phyloP scores from a whole-genome alignment of 2,113 vertebrate species.

The Leucopsar rothschildi region DNA sequence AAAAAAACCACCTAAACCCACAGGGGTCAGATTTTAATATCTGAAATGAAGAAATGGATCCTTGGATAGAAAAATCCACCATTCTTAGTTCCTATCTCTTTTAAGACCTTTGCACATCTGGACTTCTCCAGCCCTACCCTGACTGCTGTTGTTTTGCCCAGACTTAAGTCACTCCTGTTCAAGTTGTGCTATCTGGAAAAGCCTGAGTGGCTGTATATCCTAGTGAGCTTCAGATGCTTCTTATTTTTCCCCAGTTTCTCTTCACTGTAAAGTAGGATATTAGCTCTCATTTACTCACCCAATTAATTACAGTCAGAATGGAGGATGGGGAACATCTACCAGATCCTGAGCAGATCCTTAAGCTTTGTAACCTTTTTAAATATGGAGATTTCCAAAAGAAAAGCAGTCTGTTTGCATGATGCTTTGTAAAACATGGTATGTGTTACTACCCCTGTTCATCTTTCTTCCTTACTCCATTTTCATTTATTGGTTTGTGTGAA shows the following conservation, averaged over 20 bases:
- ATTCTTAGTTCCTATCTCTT: not conserved
- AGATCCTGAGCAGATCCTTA: not conserved
- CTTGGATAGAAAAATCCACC: not conserved
- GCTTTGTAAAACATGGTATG: not conserved
- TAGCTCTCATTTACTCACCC: not conserved
- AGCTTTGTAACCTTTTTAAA: not conserved
- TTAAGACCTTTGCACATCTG: not conserved
- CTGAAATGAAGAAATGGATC: not conserved
- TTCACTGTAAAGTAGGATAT: not conserved
- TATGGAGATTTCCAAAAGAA: not conserved
- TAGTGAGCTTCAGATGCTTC: not conserved
- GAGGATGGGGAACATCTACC: not conserved
- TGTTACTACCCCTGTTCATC: not conserved
- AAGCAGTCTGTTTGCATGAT: not conserved
- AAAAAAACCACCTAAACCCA: not conserved
- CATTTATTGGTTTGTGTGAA: not conserved
- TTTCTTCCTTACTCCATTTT: not conserved
- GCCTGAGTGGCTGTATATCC: not conserved
- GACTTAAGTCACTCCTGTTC: not conserved
- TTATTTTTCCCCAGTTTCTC: not conserved
- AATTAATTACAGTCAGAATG: not conserved
- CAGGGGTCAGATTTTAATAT: slow-evolving; percentile 3
- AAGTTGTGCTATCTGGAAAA: not conserved
- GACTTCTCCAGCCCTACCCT: not conserved
- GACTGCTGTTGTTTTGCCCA: not conserved